Evolutionary conservation across 2,797 vertebrate species (phyloP).

Genomic region (Sebastes elongatus): DNA sequence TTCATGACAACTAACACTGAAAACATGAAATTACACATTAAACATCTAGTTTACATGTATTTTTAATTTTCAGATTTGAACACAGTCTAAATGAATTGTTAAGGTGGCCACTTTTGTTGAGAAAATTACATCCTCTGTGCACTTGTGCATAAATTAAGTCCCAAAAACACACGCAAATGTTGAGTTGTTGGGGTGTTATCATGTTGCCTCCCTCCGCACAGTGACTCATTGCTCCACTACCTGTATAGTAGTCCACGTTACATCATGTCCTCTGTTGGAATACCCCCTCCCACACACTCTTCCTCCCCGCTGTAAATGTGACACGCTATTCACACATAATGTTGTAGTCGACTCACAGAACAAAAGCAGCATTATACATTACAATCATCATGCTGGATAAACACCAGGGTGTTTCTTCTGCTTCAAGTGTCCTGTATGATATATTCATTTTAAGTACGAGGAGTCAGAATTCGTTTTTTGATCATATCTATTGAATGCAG

Average conservation of each 20-base stretch:
- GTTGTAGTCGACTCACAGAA: neutral
- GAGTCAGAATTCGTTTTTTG: neutral
- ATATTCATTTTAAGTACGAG: neutral
- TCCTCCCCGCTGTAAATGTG: constrained; percentile 11
- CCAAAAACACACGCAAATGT: neutral
- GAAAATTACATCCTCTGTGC: neutral
- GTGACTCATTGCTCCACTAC: constrained; percentile 62
- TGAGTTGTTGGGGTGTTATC: constrained; percentile 21
- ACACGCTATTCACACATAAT: neutral
- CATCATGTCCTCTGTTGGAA: constrained; percentile 54
- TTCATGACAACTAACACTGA: no score
- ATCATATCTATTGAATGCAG: neutral
- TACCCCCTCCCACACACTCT: constrained; percentile 64
- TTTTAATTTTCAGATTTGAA: neutral
- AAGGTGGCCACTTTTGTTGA: neutral
- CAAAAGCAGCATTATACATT: neutral
- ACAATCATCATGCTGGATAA: neutral
- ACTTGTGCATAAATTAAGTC: neutral
- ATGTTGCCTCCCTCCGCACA: constrained; percentile 31
- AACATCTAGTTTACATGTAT: neutral
- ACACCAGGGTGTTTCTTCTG: neutral
- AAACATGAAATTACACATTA: neutral
- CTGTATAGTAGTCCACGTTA: constrained; percentile 40
- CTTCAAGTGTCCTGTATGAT: neutral
- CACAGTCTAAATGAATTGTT: neutral